phyloP scores from a whole-genome alignment of 2,888 invertebrate genomes.

The Notocelia uddmanniana region DNA sequence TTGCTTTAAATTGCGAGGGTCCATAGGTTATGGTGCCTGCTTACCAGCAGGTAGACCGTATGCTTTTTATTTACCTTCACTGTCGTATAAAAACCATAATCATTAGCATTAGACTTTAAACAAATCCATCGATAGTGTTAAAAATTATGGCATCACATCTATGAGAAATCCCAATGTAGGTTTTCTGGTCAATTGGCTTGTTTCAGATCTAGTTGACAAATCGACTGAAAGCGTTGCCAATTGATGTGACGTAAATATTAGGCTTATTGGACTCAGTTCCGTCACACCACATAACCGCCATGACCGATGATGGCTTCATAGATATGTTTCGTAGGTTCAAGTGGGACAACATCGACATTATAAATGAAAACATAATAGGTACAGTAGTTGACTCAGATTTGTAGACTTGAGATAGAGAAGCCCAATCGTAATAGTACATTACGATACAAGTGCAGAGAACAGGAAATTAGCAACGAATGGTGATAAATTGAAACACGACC shows the following conservation, averaged over 20 bases:
- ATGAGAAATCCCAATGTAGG: conserved; percentile 39
- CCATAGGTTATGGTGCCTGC: too few species aligned
- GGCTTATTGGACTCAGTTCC: conserved; percentile 20
- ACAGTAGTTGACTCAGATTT: too few species aligned
- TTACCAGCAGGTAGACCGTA: too few species aligned
- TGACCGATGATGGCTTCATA: background rate
- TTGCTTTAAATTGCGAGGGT: too few species aligned
- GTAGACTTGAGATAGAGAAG: too few species aligned
- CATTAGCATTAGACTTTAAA: background rate
- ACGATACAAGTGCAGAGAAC: too few species aligned
- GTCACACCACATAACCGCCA: conserved; percentile 28
- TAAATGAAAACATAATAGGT: too few species aligned
- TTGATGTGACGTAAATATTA: conserved; percentile 40
- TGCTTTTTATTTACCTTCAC: too few species aligned
- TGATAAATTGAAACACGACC: too few species aligned
- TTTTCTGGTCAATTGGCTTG: conserved; percentile 42
- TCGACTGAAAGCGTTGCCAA: conserved; percentile 36
- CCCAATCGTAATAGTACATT: too few species aligned
- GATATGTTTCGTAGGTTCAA: background rate
- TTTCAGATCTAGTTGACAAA: conserved; percentile 44
- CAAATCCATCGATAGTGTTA: background rate
- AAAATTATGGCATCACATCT: conserved; percentile 25
- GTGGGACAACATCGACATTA: background rate
- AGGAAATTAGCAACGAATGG: too few species aligned
- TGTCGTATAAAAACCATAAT: too few species aligned